Conservation (phyloP, 35 echinoderm and acorn worm genomes). For the Diadema setosum region DNA sequence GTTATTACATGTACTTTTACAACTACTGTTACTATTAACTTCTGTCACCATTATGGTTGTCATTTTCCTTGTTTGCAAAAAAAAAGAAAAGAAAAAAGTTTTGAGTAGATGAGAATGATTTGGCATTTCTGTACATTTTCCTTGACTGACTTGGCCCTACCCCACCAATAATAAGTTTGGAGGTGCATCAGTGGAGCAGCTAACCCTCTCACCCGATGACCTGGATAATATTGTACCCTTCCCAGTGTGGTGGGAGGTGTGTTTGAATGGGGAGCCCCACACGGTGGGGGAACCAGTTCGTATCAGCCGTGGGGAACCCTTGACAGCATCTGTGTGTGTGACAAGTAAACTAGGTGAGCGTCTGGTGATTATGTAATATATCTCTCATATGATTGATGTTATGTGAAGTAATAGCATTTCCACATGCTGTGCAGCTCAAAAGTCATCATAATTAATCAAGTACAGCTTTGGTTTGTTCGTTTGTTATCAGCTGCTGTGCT, state of each 20-base stretch:
- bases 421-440: too few relatives aligned
- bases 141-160: slow-evolving; percentile 47
- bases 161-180: slow-evolving; percentile 48
- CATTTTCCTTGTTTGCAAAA: too few relatives aligned
- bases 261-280: slow-evolving; percentile 38
- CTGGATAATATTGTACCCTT: slow-evolving; percentile 75
- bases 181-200: slow-evolving; percentile 39
- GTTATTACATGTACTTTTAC: too few relatives aligned
- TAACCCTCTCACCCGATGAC: slow-evolving; percentile 49
- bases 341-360: slow-evolving; percentile 60
- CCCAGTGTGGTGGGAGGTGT: slow-evolving; percentile 88
- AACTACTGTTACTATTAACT: too few relatives aligned
- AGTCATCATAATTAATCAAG: too few relatives aligned
- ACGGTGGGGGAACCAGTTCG: slow-evolving; percentile 33
- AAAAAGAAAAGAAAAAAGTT: too few relatives aligned
- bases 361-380: too few relatives aligned
- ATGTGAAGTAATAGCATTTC: too few relatives aligned
- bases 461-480: too few relatives aligned
- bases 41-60: too few relatives aligned
- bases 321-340: slow-evolving; percentile 38
- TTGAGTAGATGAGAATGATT: neutral
- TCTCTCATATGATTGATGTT: too few relatives aligned
- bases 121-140: neutral
- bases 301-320: slow-evolving; percentile 21
- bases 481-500: too few relatives aligned